Evolutionary conservation across 2,888 invertebrate species (phyloP).

Genomic region (Macrophya annulata): DNA sequence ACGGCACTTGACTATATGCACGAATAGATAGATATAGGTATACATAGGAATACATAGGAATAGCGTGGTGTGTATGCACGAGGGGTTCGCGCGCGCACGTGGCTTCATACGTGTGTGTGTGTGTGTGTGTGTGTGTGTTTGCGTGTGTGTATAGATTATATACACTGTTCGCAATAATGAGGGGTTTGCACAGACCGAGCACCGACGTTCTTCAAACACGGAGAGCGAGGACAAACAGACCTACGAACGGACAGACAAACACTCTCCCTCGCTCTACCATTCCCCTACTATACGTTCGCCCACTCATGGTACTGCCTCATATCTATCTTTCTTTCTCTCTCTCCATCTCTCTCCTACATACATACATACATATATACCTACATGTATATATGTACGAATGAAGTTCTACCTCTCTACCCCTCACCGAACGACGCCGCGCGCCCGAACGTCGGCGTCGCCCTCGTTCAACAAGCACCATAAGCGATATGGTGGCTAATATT

Average conservation of each 20-base stretch:
- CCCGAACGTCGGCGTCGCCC: constrained; percentile 63
- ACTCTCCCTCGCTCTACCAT: constrained; percentile 69
- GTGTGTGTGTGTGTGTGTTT: constrained; percentile 4
- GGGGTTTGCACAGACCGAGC: constrained; percentile 77
- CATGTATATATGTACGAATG: constrained; percentile 54
- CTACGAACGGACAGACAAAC: constrained; percentile 74
- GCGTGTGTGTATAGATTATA: constrained; percentile 52
- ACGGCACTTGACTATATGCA: constrained; percentile 6
- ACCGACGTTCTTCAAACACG: constrained; percentile 77
- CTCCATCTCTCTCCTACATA: constrained; percentile 22
- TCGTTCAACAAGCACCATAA: constrained; percentile 76
- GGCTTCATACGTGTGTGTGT: constrained; percentile 8
- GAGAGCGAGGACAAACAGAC: constrained; percentile 75
- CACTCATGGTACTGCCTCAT: constrained; percentile 3
- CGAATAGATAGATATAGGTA: not conserved
- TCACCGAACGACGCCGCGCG: constrained; percentile 13
- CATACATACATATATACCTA: not conserved
- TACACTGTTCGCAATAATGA: constrained; percentile 75
- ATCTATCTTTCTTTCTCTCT: constrained; percentile 14
- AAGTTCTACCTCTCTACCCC: constrained; percentile 58
- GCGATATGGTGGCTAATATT: constrained; percentile 79
- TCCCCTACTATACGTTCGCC: constrained; percentile 58
- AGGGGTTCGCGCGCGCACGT: constrained; percentile 34
- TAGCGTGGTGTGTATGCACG: not conserved
- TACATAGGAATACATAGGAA: not conserved